These are phyloP conservation scores for Monarcha castaneiventris DNA, from an alignment of 2,113 vertebrate species.

Conservation along the genomic window DNA sequence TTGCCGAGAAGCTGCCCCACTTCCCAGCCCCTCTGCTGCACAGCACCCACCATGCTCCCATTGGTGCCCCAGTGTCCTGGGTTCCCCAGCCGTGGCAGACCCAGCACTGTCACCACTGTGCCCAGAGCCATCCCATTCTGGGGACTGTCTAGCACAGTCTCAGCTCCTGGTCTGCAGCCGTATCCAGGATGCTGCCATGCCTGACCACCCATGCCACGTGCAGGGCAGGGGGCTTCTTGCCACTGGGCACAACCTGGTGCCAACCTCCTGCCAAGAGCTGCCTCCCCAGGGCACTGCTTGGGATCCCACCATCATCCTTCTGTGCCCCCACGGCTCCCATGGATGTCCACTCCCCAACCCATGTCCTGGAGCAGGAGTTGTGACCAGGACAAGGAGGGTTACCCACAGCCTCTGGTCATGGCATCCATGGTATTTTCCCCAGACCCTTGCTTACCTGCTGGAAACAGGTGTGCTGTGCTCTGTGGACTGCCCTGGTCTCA, in stretches of 20 bases:
- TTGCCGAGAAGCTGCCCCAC: fast-evolving
- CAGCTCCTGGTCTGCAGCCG: background rate
- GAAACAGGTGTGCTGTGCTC: background rate
- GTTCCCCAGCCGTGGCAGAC: background rate
- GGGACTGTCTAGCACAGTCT: background rate
- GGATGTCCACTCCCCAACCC: background rate
- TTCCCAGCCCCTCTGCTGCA: background rate
- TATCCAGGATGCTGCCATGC: background rate
- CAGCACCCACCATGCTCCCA: background rate
- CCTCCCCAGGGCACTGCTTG: background rate
- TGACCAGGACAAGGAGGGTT: background rate
- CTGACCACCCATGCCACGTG: fast-evolving
- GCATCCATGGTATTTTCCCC: background rate
- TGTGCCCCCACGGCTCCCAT: background rate
- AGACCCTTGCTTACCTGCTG: background rate
- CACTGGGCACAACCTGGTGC: background rate
- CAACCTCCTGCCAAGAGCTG: background rate
- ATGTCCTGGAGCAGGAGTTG: background rate
- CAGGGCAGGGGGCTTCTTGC: background rate
- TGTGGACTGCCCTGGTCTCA: background rate
- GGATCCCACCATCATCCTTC: background rate
- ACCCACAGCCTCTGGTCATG: fast-evolving
- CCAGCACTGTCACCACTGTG: background rate
- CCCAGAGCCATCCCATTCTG: background rate
- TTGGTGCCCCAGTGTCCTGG: no score